Base-by-base conservation (phyloP, 2,888 invertebrate species). In the Eubasilissa splendida region DNA sequence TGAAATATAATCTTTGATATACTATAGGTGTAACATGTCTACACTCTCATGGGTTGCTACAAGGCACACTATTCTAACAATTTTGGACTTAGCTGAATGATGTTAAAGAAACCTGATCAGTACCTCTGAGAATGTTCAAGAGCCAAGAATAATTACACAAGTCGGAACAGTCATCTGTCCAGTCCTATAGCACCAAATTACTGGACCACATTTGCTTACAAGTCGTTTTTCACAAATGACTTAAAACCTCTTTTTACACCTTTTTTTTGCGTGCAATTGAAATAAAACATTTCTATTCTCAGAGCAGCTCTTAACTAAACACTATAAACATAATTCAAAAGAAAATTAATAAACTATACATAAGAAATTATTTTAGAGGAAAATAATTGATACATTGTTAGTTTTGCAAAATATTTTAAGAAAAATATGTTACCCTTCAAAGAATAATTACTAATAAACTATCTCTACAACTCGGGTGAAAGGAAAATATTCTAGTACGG, bases 31-130 rank as follows among this genome's bases (percentile, higher is more conserved):
- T 81, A 80, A 77, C 80, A 76, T 75, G 73, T 81, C 75, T 80
- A 78, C 77, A 79, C 73, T 80, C 77, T 80, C 76, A 60, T 76
- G 79, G 53, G 50, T 76, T 77, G 81, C 81, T 83, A 82, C 73
- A 84, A 84, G 84, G 84, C 84, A 84, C 84, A 84, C 84, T 84
- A 83, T 80, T 71, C 84, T 84, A 83, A 80, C 76, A 82, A 84
- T 83, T 83, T 84, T 79, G 83, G 81, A 84, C 76, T 74, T 76
- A 76, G 82, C 80, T 81, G 81, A 84, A 81, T 82, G 80, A 79
- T 76, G 70, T 73, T 54, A 42, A 42, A 76, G 60, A 66, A 68
- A 60, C 76, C 60, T 53, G 77, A 82, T 76, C 54, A 31, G 58
- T 59, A 63, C 52, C 78, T 76, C 81, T 81, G 80, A 80, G 80